These are phyloP conservation scores for Sandelia bainsii DNA, from an alignment of 2,797 vertebrate species.

Conservation along the genomic window DNA sequence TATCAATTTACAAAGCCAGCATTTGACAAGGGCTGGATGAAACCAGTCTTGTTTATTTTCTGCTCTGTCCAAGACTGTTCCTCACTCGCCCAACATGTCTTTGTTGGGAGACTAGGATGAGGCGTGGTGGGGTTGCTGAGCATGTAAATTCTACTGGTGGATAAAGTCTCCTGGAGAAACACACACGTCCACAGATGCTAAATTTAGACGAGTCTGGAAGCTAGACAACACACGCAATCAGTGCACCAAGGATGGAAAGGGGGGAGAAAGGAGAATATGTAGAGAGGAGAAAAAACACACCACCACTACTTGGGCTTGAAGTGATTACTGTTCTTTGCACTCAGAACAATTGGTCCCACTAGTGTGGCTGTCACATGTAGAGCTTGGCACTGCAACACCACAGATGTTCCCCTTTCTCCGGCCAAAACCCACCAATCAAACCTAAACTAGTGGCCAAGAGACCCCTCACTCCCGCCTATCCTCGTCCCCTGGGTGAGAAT, in stretches of 20 bases:
- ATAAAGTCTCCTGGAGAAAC: conserved; percentile 62
- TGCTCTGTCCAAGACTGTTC: conserved; percentile 54
- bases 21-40: conserved; percentile 75
- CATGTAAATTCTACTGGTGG: conserved; percentile 54
- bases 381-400: conserved; percentile 79
- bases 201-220: conserved; percentile 80
- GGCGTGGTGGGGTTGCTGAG: conserved; percentile 29
- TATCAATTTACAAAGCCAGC: conserved; percentile 74
- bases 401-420: conserved; percentile 80
- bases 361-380: conserved; percentile 75
- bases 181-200: conserved; percentile 71
- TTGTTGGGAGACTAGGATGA: conserved; percentile 28
- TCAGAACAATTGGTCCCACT: conserved; percentile 80
- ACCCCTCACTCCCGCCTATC: conserved; percentile 44
- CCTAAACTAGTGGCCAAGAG: conserved; percentile 77
- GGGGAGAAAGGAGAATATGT: conserved; percentile 38
- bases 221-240: conserved; percentile 74
- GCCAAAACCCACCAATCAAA: conserved; percentile 83
- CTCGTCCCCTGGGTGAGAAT: conserved; percentile 52
- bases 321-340: conserved; percentile 83
- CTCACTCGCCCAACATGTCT: conserved; percentile 31
- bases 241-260: conserved; percentile 61
- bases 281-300: conserved; percentile 27
- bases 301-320: conserved; percentile 76
- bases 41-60: conserved; percentile 76